These are phyloP conservation scores for Heterotis niloticus DNA, from an alignment of 2,113 vertebrate species.

Conservation along the genomic window DNA sequence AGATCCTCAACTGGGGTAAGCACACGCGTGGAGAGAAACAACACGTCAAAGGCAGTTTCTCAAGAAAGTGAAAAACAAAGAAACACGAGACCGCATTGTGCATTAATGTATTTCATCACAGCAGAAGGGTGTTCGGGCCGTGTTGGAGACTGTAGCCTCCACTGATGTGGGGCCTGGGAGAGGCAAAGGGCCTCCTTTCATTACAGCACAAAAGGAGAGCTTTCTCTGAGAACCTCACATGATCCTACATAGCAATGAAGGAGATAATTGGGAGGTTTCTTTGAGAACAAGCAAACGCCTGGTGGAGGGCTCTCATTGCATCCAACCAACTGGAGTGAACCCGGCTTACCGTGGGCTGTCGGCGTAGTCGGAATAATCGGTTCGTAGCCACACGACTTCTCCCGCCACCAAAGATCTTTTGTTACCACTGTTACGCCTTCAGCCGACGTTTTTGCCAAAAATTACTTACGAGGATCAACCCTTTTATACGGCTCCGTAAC, in stretches of 20 bases:
- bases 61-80: constrained; percentile 31
- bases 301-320: background rate
- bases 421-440: no score
- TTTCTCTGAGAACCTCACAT: constrained; percentile 4
- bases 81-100: constrained; percentile 13
- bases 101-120: constrained; percentile 13
- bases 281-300: background rate
- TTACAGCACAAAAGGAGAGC: constrained; percentile 9
- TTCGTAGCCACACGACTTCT: no score
- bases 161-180: background rate
- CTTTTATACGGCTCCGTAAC: no score
- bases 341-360: background rate
- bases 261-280: background rate
- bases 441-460: no score
- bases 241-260: constrained; percentile 15
- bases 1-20: background rate
- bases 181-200: background rate
- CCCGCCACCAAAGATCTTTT: no score
- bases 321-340: no score
- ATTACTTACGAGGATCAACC: no score
- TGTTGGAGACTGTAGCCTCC: background rate
- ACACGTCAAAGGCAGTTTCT: constrained; percentile 24
- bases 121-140: background rate
- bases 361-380: no score
- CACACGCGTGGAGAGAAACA: background rate